These are phyloP conservation scores for Drosophila kurseongensis DNA, from an alignment of 1,140 invertebrate genomes.

Conservation along the genomic window DNA sequence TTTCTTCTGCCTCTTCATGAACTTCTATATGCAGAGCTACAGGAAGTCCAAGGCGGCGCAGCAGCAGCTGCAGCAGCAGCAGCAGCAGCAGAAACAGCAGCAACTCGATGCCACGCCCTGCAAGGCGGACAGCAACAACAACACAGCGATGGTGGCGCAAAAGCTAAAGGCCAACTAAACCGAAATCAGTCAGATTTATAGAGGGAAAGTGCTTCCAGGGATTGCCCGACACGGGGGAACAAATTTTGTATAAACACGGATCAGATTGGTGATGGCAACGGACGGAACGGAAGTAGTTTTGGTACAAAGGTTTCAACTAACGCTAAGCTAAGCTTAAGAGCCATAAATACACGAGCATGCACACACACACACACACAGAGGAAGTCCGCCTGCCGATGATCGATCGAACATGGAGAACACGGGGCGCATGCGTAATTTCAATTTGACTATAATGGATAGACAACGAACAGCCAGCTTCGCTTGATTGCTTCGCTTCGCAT, in stretches of 20 bases:
- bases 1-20: slow-evolving; percentile 95
- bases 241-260: slow-evolving; percentile 52
- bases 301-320: slow-evolving; percentile 77
- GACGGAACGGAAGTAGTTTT: slow-evolving; percentile 62
- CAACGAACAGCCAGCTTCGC: slow-evolving; percentile 41
- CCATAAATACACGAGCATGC: slow-evolving; percentile 60
- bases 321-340: slow-evolving; percentile 70
- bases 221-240: slow-evolving; percentile 47
- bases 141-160: slow-evolving; percentile 27
- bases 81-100: slow-evolving; percentile 19
- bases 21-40: slow-evolving; percentile 96
- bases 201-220: slow-evolving; percentile 39
- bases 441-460: neutral
- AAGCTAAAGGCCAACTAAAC: slow-evolving; percentile 67
- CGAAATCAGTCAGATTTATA: slow-evolving; percentile 13
- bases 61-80: slow-evolving; percentile 24
- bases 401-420: slow-evolving; percentile 20
- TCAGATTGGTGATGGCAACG: slow-evolving; percentile 75
- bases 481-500: slow-evolving; percentile 27
- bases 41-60: slow-evolving; percentile 84
- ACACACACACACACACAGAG: slow-evolving; percentile 12
- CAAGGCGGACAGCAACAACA: slow-evolving; percentile 55
- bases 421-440: slow-evolving; percentile 49
- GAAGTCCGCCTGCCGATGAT: slow-evolving; percentile 26
- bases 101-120: slow-evolving; percentile 11